A percentile compares a stretch with the other conserved stretches of the same genome.
phyloP scores from a whole-genome alignment of 2,888 invertebrate genomes.

The Petrolisthes manimaculis region DNA sequence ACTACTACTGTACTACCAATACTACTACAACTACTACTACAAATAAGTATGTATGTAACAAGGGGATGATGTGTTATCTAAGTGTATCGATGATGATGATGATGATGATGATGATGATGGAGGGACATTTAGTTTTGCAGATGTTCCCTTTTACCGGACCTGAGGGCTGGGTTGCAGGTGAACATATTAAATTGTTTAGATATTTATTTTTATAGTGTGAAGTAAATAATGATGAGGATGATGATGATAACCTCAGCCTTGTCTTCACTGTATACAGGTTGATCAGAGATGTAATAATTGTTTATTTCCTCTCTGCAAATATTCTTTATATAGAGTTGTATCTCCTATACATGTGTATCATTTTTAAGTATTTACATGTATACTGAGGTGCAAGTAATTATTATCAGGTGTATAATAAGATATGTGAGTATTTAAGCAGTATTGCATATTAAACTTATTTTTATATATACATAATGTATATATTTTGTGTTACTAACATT shows the following conservation, averaged over 20 bases:
- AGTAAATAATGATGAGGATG: neutral
- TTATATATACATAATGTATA: constrained; percentile 44
- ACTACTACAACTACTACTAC: too few relatives aligned
- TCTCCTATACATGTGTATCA: constrained; percentile 36
- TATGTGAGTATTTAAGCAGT: constrained; percentile 50
- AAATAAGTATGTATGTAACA: constrained; percentile 2
- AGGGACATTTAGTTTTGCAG: constrained; percentile 49
- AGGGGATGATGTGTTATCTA: constrained; percentile 4
- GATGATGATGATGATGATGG: constrained; percentile 34
- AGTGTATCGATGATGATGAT: neutral
- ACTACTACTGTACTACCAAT: neutral
- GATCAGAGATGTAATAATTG: constrained; percentile 33
- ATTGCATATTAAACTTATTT: constrained; percentile 44
- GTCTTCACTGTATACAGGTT: constrained; percentile 18
- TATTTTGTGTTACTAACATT: constrained; percentile 51
- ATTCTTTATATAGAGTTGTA: constrained; percentile 35
- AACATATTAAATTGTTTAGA: constrained; percentile 39
- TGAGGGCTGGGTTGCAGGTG: constrained; percentile 43
- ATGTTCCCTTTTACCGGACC: constrained; percentile 48
- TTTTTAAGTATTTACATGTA: constrained; percentile 52
- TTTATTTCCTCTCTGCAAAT: constrained; percentile 24
- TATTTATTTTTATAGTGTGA: constrained; percentile 36
- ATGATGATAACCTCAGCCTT: constrained; percentile 2
- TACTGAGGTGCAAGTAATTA: constrained; percentile 44
- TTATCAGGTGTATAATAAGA: constrained; percentile 54